Conservation (phyloP, 2,888 invertebrate species). For the Laothoe populi region DNA sequence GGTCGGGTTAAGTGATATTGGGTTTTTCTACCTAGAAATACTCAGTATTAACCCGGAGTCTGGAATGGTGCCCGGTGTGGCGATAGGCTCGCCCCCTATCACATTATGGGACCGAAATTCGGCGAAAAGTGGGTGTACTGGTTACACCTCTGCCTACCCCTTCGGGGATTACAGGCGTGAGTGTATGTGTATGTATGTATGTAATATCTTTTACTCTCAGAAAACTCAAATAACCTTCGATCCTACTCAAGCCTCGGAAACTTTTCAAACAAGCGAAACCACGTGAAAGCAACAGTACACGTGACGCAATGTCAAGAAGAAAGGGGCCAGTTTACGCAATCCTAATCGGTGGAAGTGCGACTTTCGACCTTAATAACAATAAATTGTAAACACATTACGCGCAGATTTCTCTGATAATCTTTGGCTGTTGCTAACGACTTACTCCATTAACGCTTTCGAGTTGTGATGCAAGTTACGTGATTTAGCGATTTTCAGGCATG, state of each 20-base stretch:
- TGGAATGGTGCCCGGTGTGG: too few species aligned
- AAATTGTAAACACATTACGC: constrained; percentile 69
- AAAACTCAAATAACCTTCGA: not conserved
- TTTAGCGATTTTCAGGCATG: constrained; percentile 9
- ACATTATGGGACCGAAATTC: too few species aligned
- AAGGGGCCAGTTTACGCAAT: constrained; percentile 5
- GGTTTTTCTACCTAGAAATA: too few species aligned
- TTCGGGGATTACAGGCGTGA: not conserved
- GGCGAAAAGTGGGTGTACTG: too few species aligned
- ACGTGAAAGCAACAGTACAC: not conserved
- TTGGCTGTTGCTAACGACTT: constrained; percentile 72
- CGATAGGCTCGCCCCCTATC: too few species aligned
- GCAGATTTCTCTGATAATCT: constrained; percentile 74
- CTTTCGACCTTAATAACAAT: constrained; percentile 50
- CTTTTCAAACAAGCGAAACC: not conserved
- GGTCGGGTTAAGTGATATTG: too few species aligned
- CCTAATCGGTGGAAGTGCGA: not conserved
- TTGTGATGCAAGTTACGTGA: constrained; percentile 45
- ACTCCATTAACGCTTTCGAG: constrained; percentile 61
- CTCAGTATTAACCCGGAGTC: too few species aligned
- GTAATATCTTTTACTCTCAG: too few species aligned
- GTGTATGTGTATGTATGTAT: too few species aligned
- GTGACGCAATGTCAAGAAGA: constrained; percentile 9
- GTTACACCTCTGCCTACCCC: too few species aligned
- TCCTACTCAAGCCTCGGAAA: not conserved